phyloP scores from a whole-genome alignment of 2,113 vertebrate genomes.

The Erythrocercus mccallii region DNA sequence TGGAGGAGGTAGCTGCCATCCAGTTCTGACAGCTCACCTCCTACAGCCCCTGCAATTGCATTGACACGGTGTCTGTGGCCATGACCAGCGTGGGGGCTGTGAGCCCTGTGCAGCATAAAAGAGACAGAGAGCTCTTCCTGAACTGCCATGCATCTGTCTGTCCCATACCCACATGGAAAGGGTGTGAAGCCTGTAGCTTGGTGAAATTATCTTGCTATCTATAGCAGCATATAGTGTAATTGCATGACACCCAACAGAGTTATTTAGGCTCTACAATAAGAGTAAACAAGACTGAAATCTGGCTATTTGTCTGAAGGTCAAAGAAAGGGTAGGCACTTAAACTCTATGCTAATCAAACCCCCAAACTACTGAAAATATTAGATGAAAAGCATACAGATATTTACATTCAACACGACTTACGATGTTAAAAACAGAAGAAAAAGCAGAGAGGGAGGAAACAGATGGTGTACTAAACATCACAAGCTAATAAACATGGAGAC shows the following conservation, averaged over 20 bases:
- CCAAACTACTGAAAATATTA: background rate
- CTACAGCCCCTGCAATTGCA: background rate
- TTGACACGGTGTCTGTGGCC: accelerated
- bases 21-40: background rate
- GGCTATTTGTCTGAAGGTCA: background rate
- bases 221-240: background rate
- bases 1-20: background rate
- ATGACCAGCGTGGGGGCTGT: accelerated
- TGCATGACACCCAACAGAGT: background rate
- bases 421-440: background rate
- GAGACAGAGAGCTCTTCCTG: background rate
- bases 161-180: background rate
- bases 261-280: background rate
- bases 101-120: background rate
- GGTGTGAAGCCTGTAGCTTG: background rate
- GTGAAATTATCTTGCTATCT: background rate
- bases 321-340: background rate
- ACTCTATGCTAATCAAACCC: background rate
- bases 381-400: background rate
- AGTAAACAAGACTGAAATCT: background rate
- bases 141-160: background rate
- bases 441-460: conserved; percentile 28
- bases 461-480: conserved; percentile 35
- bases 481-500: conserved; percentile 32
- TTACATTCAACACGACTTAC: background rate